phyloP scores from a whole-genome alignment of 35 echinoderm and acorn worm genomes.

The Patiria miniata region DNA sequence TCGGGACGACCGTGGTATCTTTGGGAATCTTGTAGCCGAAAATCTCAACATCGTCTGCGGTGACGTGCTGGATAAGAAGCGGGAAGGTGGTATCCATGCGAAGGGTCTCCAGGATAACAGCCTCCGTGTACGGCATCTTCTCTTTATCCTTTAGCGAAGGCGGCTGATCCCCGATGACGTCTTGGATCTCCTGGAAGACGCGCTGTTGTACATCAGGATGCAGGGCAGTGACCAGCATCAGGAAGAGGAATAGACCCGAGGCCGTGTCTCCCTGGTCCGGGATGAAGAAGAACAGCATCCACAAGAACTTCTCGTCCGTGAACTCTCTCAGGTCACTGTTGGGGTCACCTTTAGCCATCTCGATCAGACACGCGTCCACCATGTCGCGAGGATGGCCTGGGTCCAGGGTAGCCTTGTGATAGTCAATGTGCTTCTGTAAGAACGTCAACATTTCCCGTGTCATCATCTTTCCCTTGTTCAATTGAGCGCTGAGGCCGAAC shows the following conservation, averaged over 20 bases:
- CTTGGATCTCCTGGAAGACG: conserved; percentile 22
- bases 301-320: conserved; percentile 6
- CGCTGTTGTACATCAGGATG: conserved; percentile 22
- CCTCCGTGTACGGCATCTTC: conserved; percentile 61
- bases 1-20: conserved; percentile 47
- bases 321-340: conserved; percentile 3
- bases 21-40: conserved; percentile 52
- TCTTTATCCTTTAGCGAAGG: conserved; percentile 38
- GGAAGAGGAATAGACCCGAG: not conserved
- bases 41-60: conserved; percentile 29
- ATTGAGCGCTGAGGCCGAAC: not conserved
- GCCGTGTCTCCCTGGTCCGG: conserved; percentile 19
- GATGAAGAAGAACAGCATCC: conserved; percentile 20
- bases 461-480: not conserved
- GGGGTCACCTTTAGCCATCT: not conserved
- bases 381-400: not conserved
- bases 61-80: conserved; percentile 23
- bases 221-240: not conserved
- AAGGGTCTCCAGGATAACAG: conserved; percentile 32
- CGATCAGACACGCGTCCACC: not conserved
- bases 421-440: not conserved
- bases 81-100: conserved; percentile 17
- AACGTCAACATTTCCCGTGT: not conserved
- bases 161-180: conserved; percentile 18
- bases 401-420: not conserved